phyloP scores from a whole-genome alignment of 2,888 invertebrate species.

The Trissoscelio sp. region DNA sequence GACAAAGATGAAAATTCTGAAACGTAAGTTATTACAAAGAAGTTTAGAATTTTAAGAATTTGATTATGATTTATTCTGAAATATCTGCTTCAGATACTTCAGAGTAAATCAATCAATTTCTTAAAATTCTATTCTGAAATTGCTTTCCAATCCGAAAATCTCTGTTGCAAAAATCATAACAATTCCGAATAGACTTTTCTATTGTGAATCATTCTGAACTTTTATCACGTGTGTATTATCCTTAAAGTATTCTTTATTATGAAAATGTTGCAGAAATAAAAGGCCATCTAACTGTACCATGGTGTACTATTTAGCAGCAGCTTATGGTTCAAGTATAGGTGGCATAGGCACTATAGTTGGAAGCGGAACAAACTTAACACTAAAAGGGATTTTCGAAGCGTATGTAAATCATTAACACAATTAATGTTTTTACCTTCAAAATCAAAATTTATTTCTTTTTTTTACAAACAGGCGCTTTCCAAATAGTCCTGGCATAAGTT shows the following conservation, averaged over 20 bases:
- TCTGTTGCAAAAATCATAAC: too few relatives aligned
- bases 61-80: too few relatives aligned
- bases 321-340: conserved; percentile 91
- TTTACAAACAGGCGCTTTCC: conserved; percentile 86
- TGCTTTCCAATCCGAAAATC: too few relatives aligned
- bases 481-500: conserved; percentile 87
- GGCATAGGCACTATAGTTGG: conserved; percentile 90
- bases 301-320: conserved; percentile 91
- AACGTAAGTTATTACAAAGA: conserved; percentile 46
- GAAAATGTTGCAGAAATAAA: conserved; percentile 83
- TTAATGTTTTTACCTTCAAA: background rate
- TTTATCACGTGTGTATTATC: background rate
- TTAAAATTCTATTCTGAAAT: too few relatives aligned
- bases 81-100: too few relatives aligned
- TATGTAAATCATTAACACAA: conserved; percentile 79
- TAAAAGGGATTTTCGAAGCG: conserved; percentile 91
- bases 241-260: background rate
- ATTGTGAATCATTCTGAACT: too few relatives aligned
- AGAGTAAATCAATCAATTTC: too few relatives aligned
- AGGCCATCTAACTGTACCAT: conserved; percentile 90
- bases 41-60: too few relatives aligned
- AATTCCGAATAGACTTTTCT: too few relatives aligned
- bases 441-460: conserved; percentile 13
- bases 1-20: conserved; percentile 71
- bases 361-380: conserved; percentile 92